Conservation (phyloP, 2,797 vertebrate species). For the Protonibea diacanthus region DNA sequence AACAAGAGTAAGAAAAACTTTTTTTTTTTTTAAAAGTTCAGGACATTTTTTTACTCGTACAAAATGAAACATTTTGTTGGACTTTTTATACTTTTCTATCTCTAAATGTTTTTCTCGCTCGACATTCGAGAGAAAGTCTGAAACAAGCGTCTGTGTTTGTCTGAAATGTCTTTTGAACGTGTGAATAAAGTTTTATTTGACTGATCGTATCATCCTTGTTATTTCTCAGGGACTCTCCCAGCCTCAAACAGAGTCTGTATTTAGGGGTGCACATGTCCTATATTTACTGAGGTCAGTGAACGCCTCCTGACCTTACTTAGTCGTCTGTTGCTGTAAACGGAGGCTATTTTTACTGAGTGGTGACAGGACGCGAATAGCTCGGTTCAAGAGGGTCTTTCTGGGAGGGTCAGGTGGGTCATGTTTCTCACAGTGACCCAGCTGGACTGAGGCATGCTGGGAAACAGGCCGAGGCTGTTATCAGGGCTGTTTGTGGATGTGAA, state of each 20-base stretch:
- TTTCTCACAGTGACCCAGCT: conserved; percentile 28
- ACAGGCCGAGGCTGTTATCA: background rate
- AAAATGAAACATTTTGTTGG: conserved; percentile 8
- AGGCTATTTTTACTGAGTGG: conserved; percentile 11
- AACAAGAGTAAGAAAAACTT: background rate
- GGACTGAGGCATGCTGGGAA: conserved; percentile 35
- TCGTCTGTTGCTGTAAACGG: background rate
- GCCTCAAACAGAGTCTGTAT: background rate
- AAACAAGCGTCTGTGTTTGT: background rate
- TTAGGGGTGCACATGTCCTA: conserved; percentile 12
- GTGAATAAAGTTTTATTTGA: conserved; percentile 30
- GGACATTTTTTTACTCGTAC: background rate
- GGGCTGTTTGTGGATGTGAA: background rate
- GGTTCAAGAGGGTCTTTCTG: background rate
- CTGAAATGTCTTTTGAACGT: background rate
- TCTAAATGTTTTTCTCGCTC: background rate
- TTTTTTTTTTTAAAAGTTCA: background rate
- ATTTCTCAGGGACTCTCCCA: conserved; percentile 2
- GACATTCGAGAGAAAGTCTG: background rate
- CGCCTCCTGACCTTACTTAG: conserved; percentile 45
- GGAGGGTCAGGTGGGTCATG: background rate
- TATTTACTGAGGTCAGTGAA: conserved; percentile 41
- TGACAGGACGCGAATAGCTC: conserved; percentile 13
- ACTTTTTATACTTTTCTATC: conserved; percentile 48
- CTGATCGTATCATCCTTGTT: background rate